phyloP scores from a whole-genome alignment of 2,113 vertebrate species.

The Propithecus coquereli region DNA sequence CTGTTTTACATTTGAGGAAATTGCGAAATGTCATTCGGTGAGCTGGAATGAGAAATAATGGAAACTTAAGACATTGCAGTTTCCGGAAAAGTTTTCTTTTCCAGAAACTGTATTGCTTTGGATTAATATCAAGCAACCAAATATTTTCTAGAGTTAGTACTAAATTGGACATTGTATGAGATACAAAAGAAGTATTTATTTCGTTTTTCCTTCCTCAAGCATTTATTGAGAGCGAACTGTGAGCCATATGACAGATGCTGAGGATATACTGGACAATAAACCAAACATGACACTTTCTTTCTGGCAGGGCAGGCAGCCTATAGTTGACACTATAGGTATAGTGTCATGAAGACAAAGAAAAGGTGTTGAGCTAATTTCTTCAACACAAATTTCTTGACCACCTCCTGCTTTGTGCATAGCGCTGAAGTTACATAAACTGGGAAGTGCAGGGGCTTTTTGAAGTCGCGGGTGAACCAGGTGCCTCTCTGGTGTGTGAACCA shows the following conservation, averaged over 20 bases:
- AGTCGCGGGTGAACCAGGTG: background rate
- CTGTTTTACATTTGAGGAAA: conserved; percentile 19
- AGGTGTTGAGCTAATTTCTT: background rate
- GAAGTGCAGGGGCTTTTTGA: background rate
- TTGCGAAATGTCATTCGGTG: background rate
- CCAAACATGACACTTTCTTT: background rate
- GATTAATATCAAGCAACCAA: background rate
- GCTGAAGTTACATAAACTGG: background rate
- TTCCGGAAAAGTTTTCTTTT: background rate
- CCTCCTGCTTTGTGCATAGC: background rate
- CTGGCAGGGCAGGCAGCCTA: background rate
- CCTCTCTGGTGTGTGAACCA: background rate
- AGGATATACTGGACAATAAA: background rate
- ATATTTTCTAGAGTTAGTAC: background rate
- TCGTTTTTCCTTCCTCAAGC: background rate
- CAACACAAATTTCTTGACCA: background rate
- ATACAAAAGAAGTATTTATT: background rate
- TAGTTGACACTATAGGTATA: no score
- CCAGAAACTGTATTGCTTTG: background rate
- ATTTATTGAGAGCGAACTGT: background rate
- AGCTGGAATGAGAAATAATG: background rate
- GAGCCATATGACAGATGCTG: background rate
- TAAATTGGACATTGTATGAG: background rate
- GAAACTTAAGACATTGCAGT: background rate
- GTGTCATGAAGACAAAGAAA: background rate